These are phyloP conservation scores for Acanthis flammea DNA, from an alignment of 2,797 vertebrate species.

Conservation along the genomic window DNA sequence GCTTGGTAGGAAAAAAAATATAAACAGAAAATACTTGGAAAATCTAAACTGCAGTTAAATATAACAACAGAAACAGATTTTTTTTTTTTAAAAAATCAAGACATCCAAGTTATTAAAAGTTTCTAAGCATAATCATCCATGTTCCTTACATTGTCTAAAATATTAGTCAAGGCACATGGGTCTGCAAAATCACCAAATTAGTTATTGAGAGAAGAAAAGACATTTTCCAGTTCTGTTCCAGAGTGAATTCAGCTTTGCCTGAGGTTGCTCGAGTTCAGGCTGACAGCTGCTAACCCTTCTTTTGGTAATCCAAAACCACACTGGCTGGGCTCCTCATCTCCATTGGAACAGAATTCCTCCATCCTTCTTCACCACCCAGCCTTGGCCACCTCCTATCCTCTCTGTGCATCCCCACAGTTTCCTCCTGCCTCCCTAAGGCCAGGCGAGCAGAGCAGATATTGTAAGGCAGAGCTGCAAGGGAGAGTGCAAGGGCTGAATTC, in stretches of 20 bases:
- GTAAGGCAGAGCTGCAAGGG: neutral
- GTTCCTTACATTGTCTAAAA: neutral
- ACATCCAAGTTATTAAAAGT: neutral
- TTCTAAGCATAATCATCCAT: neutral
- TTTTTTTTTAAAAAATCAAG: too few species aligned
- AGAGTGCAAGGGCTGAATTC: accelerated
- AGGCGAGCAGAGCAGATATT: neutral
- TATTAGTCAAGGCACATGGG: neutral
- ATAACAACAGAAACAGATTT: neutral
- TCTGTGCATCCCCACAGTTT: neutral
- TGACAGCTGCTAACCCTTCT: neutral
- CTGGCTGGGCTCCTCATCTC: neutral
- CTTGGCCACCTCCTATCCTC: neutral
- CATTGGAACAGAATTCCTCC: neutral
- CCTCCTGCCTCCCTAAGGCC: neutral
- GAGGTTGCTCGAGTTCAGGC: neutral
- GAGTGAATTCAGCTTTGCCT: neutral
- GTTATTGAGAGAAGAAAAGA: neutral
- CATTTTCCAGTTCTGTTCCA: neutral
- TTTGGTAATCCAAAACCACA: neutral
- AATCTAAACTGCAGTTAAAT: neutral
- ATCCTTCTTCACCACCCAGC: neutral
- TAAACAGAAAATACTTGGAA: neutral
- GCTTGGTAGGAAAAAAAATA: neutral
- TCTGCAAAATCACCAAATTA: neutral